phyloP scores from a whole-genome alignment of 92 coral and sea anemone genomes.

The Bergia sp. region DNA sequence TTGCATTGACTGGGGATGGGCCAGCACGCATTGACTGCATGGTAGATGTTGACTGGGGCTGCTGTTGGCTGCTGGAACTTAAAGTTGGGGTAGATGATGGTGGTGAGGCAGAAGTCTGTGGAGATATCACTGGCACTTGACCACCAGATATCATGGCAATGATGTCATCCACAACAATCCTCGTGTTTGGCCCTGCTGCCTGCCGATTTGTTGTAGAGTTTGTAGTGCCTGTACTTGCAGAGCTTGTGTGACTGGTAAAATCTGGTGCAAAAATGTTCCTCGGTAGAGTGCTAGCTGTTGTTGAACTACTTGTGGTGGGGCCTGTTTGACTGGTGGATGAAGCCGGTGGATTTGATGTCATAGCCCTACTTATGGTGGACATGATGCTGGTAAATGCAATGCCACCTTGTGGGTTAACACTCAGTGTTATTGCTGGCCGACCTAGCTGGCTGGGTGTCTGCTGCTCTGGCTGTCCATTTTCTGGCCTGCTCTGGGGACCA shows the following conservation, averaged over 20 bases:
- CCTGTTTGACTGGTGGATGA: slow-evolving; percentile 53
- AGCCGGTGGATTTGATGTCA: slow-evolving; percentile 45
- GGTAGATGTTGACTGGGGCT: slow-evolving; percentile 44
- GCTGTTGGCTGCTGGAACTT: slow-evolving; percentile 60
- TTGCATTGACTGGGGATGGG: slow-evolving; percentile 44
- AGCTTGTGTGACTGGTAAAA: slow-evolving; percentile 51
- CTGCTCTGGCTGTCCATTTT: slow-evolving; percentile 31
- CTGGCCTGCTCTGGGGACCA: slow-evolving; percentile 4
- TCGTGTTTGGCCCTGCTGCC: slow-evolving; percentile 59
- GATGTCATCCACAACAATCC: slow-evolving; percentile 81
- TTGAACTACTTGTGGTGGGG: slow-evolving; percentile 33
- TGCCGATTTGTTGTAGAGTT: slow-evolving; percentile 55
- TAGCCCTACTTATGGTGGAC: slow-evolving; percentile 62
- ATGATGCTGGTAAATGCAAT: slow-evolving; percentile 79
- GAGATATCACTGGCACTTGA: slow-evolving; percentile 50
- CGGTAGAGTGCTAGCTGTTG: slow-evolving; percentile 37
- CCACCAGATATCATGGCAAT: slow-evolving; percentile 78
- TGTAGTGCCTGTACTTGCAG: slow-evolving; percentile 49
- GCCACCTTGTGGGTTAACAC: slow-evolving; percentile 79
- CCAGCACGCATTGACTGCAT: slow-evolving; percentile 37
- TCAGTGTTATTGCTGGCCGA: slow-evolving; percentile 57
- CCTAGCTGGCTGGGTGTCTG: neutral
- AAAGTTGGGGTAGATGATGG: slow-evolving; percentile 44
- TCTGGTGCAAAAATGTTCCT: slow-evolving; percentile 47
- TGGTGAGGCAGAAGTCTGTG: slow-evolving; percentile 30